Conservation (phyloP, 2,113 vertebrate genomes). For the Rhinolophus sinicus region DNA sequence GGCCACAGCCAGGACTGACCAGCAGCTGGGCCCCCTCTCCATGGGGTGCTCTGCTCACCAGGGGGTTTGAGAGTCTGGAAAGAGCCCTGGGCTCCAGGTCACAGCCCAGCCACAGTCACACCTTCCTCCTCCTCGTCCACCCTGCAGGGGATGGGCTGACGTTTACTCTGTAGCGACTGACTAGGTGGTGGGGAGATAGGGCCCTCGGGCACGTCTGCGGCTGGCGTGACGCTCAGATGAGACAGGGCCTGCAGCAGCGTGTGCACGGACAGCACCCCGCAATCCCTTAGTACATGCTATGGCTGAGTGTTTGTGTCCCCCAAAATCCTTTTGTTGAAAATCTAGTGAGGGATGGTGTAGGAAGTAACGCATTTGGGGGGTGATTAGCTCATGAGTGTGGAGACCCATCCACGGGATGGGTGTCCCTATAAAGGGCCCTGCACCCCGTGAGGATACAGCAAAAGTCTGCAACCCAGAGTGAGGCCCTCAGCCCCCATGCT, state of each 20-base stretch:
- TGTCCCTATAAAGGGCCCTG: background rate
- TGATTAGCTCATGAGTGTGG: background rate
- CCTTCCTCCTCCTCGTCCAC: too few species aligned
- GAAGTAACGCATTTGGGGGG: background rate
- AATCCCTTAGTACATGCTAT: background rate
- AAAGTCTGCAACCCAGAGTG: too few species aligned
- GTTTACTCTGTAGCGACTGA: background rate
- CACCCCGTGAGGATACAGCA: rapidly evolving
- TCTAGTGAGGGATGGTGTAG: rapidly evolving
- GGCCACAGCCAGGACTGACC: background rate
- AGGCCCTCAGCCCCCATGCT: background rate
- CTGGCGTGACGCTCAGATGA: background rate
- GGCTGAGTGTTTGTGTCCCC: too few species aligned
- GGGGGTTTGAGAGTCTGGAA: too few species aligned
- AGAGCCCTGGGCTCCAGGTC: background rate
- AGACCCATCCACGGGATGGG: background rate
- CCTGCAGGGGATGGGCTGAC: too few species aligned
- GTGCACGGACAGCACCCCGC: rapidly evolving
- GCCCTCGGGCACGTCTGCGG: background rate
- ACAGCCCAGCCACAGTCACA: background rate
- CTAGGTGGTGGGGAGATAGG: too few species aligned
- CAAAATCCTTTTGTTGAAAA: background rate
- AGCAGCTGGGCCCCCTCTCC: background rate
- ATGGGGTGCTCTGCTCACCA: background rate
- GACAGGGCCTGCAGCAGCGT: rapidly evolving